phyloP scores from a whole-genome alignment of 2,888 invertebrate genomes.

The Eupithecia exiguata region DNA sequence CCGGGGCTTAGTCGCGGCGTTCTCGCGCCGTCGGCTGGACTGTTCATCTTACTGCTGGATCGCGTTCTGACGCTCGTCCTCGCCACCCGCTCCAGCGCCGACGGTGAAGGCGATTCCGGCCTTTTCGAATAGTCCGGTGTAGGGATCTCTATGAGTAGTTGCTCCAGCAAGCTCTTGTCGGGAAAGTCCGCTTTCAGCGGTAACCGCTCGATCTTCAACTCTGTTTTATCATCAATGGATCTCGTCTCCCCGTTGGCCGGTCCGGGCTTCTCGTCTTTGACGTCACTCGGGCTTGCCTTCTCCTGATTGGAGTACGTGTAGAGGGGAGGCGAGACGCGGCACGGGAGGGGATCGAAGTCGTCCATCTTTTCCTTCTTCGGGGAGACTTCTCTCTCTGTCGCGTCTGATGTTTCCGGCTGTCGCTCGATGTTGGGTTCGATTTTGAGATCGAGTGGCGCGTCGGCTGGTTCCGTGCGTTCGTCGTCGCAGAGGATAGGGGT shows the following conservation, averaged over 20 bases:
- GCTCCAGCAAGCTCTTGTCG: constrained; percentile 87
- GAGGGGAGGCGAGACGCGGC: constrained; percentile 88
- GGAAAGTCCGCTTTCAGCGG: constrained; percentile 78
- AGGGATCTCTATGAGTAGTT: constrained; percentile 93
- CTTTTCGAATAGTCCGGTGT: constrained; percentile 81
- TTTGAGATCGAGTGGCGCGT: constrained; percentile 36
- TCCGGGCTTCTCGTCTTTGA: constrained; percentile 81
- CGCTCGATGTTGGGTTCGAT: constrained; percentile 28
- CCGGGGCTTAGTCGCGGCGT: constrained; percentile 78
- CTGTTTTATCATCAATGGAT: constrained; percentile 24
- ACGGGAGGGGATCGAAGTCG: constrained; percentile 86
- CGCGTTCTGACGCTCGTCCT: constrained; percentile 85
- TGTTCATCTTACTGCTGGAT: constrained; percentile 87
- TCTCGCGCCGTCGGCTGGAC: constrained; percentile 84
- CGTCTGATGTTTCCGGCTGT: constrained; percentile 19
- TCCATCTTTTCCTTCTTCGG: constrained; percentile 58
- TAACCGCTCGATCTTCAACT: constrained; percentile 62
- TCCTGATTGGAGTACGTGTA: constrained; percentile 91
- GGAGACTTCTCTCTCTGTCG: constrained; percentile 31
- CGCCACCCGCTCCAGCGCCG: constrained; percentile 73
- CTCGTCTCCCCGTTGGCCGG: constrained; percentile 68
- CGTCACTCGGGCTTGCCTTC: constrained; percentile 63
- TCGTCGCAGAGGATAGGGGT: constrained; percentile 44
- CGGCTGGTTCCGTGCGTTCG: constrained; percentile 32
- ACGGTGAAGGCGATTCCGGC: constrained; percentile 77